Base-by-base conservation (phyloP, 2,797 vertebrate genomes). In the Enteromius thamalakanensis region DNA sequence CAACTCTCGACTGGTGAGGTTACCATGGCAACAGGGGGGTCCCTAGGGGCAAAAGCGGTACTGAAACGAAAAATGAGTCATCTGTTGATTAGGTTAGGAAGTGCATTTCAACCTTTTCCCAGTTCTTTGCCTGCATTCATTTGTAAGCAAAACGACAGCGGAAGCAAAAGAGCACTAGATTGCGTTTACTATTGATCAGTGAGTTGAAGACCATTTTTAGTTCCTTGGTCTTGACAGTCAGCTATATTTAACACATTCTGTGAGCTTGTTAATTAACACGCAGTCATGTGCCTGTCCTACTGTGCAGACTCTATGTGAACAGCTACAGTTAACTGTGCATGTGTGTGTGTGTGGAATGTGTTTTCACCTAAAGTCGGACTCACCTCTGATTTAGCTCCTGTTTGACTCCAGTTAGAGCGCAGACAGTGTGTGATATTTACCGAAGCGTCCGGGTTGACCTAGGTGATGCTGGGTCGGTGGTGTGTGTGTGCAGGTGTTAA, bases 341-440 rank as follows among this genome's bases (percentile, higher is more conserved):
- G 53, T 65, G 67, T 72, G 37, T 37, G 15, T 74, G 77, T 64
- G 76, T 34, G 7, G 26, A 69, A 32, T 68, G 79, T 74, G 53
- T 80, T 37, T 76, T 69, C 47, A 51, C 40, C 26, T 79, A 55
- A 21, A 70, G 7, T 23, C 40, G 42, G 58, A 26, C 69, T 70
- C 67, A 47, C 45, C 65, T 72, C 67, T 83, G 80, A 62, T 90
- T 90, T 91, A 87, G 89, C 90, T 91, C 83, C 81, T 88, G 78
- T 86, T 84, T 90, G 86, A 89, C 87, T 88, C 85, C 89, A 91
- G 90, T 91, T 92, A 93, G 92, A 93, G 90, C 91, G 88, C 88
- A 91, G 81, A 85, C 55, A 90, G 87, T 87, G 89, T 93, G 91
- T 92, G 92, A 92, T 94, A 94, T 94, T 94, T 93, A 92, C 92